Evolutionary conservation across 2,888 invertebrate genomes (phyloP).

Genomic region (Protophormia terraenovae): DNA sequence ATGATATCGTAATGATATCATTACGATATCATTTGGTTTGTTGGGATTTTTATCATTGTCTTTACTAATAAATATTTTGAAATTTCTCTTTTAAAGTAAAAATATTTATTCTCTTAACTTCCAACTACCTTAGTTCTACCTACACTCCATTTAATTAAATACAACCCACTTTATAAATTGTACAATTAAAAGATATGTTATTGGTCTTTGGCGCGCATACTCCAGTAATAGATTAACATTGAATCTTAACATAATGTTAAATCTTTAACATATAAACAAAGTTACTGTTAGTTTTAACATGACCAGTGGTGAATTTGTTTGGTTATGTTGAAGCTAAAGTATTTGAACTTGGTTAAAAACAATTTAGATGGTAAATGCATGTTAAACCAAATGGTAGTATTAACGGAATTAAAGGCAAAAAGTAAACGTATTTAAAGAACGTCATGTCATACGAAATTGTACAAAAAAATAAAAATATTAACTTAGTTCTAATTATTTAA

Average conservation of each 20-base stretch:
- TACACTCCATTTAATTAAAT: not conserved
- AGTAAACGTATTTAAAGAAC: not conserved
- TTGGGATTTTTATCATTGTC: no score
- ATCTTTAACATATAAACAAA: not conserved
- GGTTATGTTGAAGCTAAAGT: not conserved
- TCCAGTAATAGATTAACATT: not conserved
- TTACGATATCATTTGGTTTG: no score
- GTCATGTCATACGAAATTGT: not conserved
- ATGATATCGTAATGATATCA: no score
- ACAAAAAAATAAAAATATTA: no score
- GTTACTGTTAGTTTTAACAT: constrained; percentile 2
- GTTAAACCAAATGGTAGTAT: not conserved
- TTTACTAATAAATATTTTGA: no score
- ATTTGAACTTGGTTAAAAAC: not conserved
- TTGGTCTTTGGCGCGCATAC: constrained; percentile 40
- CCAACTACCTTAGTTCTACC: not conserved
- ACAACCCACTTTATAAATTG: not conserved
- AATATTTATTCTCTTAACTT: not conserved
- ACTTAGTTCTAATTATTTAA: no score
- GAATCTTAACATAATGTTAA: not conserved
- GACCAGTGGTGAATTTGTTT: constrained; percentile 17
- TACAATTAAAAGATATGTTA: not conserved
- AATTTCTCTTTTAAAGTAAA: no score
- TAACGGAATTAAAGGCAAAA: not conserved
- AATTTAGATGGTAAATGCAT: constrained; percentile 9